Evolutionary conservation across 2,797 vertebrate genomes (phyloP).

Genomic region (Alauda arvensis): DNA sequence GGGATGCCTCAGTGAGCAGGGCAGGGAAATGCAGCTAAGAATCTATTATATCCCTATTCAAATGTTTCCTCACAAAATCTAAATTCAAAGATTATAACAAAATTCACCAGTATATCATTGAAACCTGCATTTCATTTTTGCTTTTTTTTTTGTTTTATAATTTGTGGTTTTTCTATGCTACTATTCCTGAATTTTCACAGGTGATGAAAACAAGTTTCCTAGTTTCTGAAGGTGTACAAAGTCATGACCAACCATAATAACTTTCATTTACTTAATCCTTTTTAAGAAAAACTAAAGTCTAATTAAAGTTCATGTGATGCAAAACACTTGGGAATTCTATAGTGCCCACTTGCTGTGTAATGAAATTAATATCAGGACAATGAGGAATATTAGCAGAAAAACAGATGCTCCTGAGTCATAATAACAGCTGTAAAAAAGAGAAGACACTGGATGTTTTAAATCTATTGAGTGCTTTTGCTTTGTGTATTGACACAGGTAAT

Average conservation of each 20-base stretch:
- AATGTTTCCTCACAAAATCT: background rate
- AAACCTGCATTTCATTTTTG: background rate
- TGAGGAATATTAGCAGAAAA: slow-evolving; percentile 25
- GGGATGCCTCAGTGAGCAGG: background rate
- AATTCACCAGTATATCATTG: background rate
- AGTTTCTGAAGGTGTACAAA: background rate
- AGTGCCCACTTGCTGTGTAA: background rate
- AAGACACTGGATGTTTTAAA: slow-evolving; percentile 37
- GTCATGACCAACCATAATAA: background rate
- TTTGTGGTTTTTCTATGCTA: background rate
- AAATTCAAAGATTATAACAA: background rate
- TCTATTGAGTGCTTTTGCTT: slow-evolving; percentile 37
- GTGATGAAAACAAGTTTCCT: background rate
- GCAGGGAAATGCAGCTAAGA: background rate
- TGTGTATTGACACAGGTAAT: slow-evolving; percentile 58
- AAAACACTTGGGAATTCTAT: background rate
- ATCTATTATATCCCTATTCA: background rate
- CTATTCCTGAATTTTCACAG: background rate
- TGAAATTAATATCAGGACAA: slow-evolving; percentile 30
- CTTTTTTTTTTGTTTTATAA: background rate
- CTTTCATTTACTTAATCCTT: background rate
- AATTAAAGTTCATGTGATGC: slow-evolving; percentile 5
- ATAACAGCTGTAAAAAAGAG: background rate
- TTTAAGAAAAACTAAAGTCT: background rate
- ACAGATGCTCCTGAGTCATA: slow-evolving; percentile 13